Percentiles rank a stretch among this genome's conserved stretches.
Conservation (phyloP, 2,113 vertebrate species). For the Nothocercus nigrocapillus region DNA sequence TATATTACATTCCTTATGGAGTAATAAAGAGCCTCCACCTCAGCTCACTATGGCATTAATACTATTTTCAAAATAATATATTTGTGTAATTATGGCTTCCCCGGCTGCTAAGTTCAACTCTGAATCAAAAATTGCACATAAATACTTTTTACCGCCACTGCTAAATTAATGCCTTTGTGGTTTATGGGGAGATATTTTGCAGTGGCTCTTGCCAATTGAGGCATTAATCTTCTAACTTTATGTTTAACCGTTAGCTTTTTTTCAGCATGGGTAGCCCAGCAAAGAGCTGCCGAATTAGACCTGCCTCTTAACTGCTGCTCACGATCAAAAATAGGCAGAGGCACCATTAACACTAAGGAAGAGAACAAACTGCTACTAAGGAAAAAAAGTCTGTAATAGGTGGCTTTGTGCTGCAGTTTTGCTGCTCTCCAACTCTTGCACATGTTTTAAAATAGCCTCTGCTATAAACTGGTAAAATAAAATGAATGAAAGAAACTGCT, state of each 20-base stretch:
- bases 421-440: not conserved
- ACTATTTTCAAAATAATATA: not conserved
- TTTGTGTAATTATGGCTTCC: conserved; percentile 1
- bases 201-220: not conserved
- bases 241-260: not conserved
- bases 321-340: not conserved
- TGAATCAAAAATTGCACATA: conserved; percentile 1
- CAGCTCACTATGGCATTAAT: not conserved
- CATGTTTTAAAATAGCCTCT: not conserved
- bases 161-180: conserved; percentile 16
- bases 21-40: not conserved
- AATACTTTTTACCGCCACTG: not conserved
- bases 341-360: not conserved
- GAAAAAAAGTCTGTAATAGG: not conserved
- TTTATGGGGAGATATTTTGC: not conserved
- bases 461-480: not conserved
- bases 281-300: not conserved
- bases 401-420: not conserved
- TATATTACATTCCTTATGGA: not conserved
- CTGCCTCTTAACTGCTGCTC: not conserved
- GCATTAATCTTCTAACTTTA: conserved; percentile 18
- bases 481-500: not conserved
- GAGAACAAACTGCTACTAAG: not conserved
- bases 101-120: conserved; percentile 1
- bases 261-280: not conserved